A percentile compares a stretch with the other conserved stretches of the same genome.
Evolutionary conservation across 1,140 invertebrate genomes (phyloP).

Genomic region (Saccostrea echinata): DNA sequence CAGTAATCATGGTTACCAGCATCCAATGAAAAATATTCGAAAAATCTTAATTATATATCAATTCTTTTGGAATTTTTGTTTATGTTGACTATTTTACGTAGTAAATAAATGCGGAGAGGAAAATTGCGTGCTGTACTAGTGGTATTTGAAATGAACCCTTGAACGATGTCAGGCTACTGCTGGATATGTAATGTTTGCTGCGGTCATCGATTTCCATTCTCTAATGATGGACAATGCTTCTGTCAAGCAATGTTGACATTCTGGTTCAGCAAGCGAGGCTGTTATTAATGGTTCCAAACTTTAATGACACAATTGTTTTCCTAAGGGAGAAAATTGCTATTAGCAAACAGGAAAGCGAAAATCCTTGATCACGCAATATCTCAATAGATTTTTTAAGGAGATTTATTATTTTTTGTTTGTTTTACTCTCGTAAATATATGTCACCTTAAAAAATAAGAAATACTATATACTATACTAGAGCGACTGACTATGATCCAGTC

Average conservation of each 20-base stretch:
- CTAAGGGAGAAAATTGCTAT: background rate
- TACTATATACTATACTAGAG: too few species aligned
- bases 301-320: background rate
- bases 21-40: background rate
- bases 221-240: background rate
- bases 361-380: background rate
- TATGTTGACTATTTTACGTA: background rate
- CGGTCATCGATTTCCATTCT: conserved; percentile 6
- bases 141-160: background rate
- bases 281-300: background rate
- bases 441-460: too few species aligned
- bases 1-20: conserved; percentile 21
- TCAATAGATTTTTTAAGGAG: too few species aligned
- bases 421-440: too few species aligned
- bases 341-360: background rate
- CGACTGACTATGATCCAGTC: too few species aligned
- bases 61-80: background rate
- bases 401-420: too few species aligned
- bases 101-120: background rate
- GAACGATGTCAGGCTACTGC: background rate
- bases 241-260: background rate
- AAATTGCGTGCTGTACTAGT: background rate
- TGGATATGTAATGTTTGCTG: background rate
- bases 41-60: background rate
- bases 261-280: background rate